A percentile compares a stretch with the other conserved stretches of the same genome.
These are phyloP conservation scores for Pemphigus obesinymphae DNA, from an alignment of 1,140 invertebrate genomes.

Conservation along the genomic window DNA sequence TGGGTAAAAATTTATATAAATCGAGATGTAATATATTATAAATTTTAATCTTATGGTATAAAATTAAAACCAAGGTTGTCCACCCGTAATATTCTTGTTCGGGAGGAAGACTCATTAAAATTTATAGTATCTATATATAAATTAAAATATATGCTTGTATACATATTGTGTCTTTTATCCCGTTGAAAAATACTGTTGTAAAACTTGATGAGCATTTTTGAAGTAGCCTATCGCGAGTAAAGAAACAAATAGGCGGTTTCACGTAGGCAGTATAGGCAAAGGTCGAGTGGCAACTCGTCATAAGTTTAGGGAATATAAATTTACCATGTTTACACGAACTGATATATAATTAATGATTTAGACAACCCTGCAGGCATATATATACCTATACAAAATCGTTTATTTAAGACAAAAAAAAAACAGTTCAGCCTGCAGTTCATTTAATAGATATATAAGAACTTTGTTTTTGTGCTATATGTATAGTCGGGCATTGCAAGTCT, in stretches of 20 bases:
- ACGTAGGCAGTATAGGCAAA: neutral
- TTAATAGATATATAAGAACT: too few relatives aligned
- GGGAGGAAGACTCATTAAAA: neutral
- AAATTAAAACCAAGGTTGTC: neutral
- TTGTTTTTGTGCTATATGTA: neutral
- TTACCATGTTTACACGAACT: neutral
- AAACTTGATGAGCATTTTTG: neutral
- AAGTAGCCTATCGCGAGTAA: neutral
- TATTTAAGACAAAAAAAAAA: neutral
- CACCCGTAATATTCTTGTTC: neutral
- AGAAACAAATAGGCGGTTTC: neutral
- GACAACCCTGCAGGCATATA: too few relatives aligned
- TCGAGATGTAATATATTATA: neutral
- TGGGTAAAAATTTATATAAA: neutral
- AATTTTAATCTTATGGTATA: conserved; percentile 2
- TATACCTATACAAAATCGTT: neutral
- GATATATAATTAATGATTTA: neutral
- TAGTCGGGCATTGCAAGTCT: neutral
- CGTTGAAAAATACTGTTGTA: neutral
- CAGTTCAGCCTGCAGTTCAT: too few relatives aligned
- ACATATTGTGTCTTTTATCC: neutral
- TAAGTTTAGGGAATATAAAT: neutral
- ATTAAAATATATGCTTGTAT: neutral
- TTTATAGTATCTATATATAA: neutral
- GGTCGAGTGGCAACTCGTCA: neutral